Evolutionary conservation across 2,797 vertebrate species (phyloP), one percentile per base, ranked within the genome.

Genomic region (Artibeus jamaicensis): DNA sequence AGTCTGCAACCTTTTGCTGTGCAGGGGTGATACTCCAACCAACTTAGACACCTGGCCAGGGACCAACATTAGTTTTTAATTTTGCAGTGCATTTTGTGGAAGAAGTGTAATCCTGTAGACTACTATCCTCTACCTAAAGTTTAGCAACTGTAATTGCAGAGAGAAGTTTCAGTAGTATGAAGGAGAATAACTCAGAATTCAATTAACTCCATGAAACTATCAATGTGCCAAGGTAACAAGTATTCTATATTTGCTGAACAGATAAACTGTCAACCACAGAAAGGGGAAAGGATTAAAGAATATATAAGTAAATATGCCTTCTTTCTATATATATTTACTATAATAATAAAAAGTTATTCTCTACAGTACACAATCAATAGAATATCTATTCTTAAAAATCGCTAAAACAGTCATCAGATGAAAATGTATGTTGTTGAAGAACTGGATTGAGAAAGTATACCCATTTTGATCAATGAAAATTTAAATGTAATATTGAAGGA

Each of bases 391-490:
- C 14, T 83, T 92, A 15, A 94, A 94, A 81, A 93, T 92, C 48
- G 74, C 16, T n/a, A 91, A 87, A 59, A 71, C 34, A 76, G 4
- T 24, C 10, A 53, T 77, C 32, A 93, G 86, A 91, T 77, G 46
- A 95, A 91, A 93, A 93, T 91, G 18, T 82, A 85, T 57, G 37
- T 34, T 93, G 22, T 32, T 86, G n/a, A 97, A 77, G 26, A 68
- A 95, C 32, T 53, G 24, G 12, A 92, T 82, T 88, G 44, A 78
- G 34, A 81, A 62, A 84, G 18, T 83, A 76, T 8, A 86, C 22
- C 46, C 44, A 79, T 44, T 94, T 91, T 93, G 55, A 92, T 87
- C 3, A 42, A 96, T 62, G 4, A 22, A 92, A 96, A 93, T 86
- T 86, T 71, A 81, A 92, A 77, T 85, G 79, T 86, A 34, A 65